Evolutionary conservation across 2,888 invertebrate genomes (phyloP), one percentile per base, ranked within the genome.

Genomic region (Drosophila borborema): DNA sequence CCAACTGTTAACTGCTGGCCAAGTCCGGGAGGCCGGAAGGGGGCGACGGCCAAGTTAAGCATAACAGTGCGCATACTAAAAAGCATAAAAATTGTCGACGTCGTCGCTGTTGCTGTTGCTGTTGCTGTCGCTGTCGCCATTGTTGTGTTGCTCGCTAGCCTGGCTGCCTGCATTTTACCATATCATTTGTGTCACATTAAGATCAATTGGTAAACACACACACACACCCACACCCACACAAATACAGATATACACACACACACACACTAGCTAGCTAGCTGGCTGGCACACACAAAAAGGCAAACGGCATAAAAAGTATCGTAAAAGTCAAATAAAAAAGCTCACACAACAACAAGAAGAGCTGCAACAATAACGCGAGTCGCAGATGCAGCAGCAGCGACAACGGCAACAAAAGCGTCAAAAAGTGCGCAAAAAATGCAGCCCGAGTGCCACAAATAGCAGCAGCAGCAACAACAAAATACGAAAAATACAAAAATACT

Each of bases 131-230:
- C 64, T 67, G 74, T 46, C 75, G 65, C 72, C 73, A 80, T 82
- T 78, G 82, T 80, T 77, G 85, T 84, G 82, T 81, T 81, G 74
- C 69, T 71, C 74, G 73, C 77, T 66, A 64, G 68, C 64, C 64
- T 61, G 80, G 68, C 88, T 80, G 85, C 62, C 80, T 81, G 81
- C 79, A 87, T 82, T 89, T 89, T 86, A 86, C 82, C 87, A 90
- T 91, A 91, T 91, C 91, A 91, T 91, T 91, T 91, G 90, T 91
- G 91, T 91, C 91, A 91, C 90, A 91, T 91, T 91, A 91, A 91
- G 91, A 91, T 91, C 91, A 91, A 91, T 91, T 91, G 91, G 91
- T 83, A 91, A 89, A 91, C 85, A 91, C 83, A 82, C 86, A 80
- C 48, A 43, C 46, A 45, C 58, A 38, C 63, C 55, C 53, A 56